Conservation (phyloP, 2,888 invertebrate species). For the Drosophila paramelanica region DNA sequence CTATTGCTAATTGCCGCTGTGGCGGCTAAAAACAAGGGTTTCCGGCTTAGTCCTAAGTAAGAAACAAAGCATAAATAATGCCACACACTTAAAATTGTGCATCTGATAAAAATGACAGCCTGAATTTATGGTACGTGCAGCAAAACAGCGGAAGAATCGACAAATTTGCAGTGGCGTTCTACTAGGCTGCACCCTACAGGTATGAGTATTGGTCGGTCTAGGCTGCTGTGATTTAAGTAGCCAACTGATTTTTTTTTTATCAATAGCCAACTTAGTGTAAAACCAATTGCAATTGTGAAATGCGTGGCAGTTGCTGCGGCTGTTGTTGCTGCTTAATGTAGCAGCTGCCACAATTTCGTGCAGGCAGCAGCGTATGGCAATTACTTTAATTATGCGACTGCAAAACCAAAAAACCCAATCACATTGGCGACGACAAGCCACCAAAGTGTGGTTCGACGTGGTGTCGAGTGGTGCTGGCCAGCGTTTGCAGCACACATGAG, state of each 20-base stretch:
- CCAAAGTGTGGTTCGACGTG: slow-evolving; percentile 31
- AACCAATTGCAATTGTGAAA: slow-evolving; percentile 76
- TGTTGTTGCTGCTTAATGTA: slow-evolving; percentile 49
- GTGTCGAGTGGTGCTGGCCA: slow-evolving; percentile 24
- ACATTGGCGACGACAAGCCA: slow-evolving; percentile 63
- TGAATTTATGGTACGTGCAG: background rate
- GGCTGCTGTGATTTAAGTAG: slow-evolving; percentile 4
- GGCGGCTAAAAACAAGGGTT: background rate
- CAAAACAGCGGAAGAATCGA: slow-evolving; percentile 3
- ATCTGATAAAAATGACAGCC: slow-evolving; percentile 38
- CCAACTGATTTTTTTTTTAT: slow-evolving; percentile 27
- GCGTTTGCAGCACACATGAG: slow-evolving; percentile 31
- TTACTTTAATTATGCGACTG: slow-evolving; percentile 78
- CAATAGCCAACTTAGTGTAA: slow-evolving; percentile 38
- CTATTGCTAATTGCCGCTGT: slow-evolving; percentile 15
- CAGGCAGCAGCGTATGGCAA: slow-evolving; percentile 68
- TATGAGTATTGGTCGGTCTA: background rate
- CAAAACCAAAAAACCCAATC: slow-evolving; percentile 52
- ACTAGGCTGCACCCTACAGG: background rate
- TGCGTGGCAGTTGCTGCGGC: slow-evolving; percentile 45
- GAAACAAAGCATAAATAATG: slow-evolving; percentile 15
- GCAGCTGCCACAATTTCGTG: slow-evolving; percentile 68
- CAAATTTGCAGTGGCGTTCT: background rate
- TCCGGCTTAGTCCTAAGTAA: background rate
- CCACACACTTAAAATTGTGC: slow-evolving; percentile 18